Evolutionary conservation across 2,113 vertebrate genomes (phyloP).

Genomic region (Bufo bufo): DNA sequence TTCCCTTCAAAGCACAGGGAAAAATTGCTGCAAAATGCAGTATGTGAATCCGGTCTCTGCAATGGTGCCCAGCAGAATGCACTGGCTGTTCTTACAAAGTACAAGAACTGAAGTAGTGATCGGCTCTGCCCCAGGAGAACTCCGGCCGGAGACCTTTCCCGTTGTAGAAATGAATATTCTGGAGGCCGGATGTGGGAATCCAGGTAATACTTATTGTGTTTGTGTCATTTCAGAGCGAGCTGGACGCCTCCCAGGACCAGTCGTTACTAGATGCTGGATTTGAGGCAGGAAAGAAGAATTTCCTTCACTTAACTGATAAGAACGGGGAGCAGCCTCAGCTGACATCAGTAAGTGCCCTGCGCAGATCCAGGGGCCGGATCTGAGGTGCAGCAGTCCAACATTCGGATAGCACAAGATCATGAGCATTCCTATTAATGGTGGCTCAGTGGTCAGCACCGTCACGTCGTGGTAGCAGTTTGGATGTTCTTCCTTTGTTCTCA

Average conservation of each 20-base stretch:
- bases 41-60: no score
- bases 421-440: background rate
- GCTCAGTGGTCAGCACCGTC: no score
- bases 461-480: no score
- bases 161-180: no score
- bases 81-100: no score
- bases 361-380: background rate
- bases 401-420: background rate
- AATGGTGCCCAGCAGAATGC: no score
- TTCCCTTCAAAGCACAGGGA: no score
- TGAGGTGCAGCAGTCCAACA: background rate
- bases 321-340: slow-evolving; percentile 94
- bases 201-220: background rate
- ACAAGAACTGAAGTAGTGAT: no score
- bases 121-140: no score
- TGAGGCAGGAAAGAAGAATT: slow-evolving; percentile 94
- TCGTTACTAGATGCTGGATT: slow-evolving; percentile 90
- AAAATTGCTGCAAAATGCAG: no score
- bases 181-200: background rate
- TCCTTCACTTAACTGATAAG: slow-evolving; percentile 92
- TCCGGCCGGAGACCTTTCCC: no score
- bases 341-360: slow-evolving; percentile 76
- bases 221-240: slow-evolving; percentile 72
- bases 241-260: slow-evolving; percentile 88
- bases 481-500: no score